Conservation (phyloP, 2,113 vertebrate genomes). For the Labeo catla region DNA sequence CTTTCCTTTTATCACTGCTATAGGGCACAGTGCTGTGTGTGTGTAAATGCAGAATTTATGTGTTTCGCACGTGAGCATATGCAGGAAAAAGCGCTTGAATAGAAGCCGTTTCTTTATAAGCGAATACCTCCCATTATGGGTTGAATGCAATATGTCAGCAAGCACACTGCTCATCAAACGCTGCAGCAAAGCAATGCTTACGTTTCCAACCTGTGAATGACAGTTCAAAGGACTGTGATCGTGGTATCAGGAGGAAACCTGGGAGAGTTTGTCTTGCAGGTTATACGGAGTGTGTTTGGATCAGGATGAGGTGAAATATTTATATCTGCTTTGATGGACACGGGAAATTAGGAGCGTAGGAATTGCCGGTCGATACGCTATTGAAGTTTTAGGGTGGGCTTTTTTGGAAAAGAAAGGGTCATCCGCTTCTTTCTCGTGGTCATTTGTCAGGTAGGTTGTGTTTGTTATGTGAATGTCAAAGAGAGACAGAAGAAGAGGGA, state of each 20-base stretch:
- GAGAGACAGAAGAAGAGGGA: conserved; percentile 9
- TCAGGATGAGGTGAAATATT: conserved; percentile 34
- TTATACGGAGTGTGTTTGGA: conserved; percentile 15
- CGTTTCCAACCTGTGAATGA: not conserved
- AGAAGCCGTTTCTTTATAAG: not conserved
- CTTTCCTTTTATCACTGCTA: conserved; percentile 15
- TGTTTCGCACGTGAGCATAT: not conserved
- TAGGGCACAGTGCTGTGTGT: not conserved
- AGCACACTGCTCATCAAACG: not conserved
- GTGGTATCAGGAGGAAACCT: not conserved
- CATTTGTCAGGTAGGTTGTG: conserved; percentile 33
- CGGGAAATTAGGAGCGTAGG: not conserved
- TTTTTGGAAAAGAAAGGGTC: conserved; percentile 1
- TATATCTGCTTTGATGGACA: conserved; percentile 14
- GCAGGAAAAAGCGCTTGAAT: conserved; percentile 6
- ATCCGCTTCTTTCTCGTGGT: conserved; percentile 2
- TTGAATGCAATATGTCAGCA: conserved; percentile 15
- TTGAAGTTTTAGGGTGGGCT: conserved; percentile 17
- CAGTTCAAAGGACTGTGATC: conserved; percentile 19
- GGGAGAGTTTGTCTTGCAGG: conserved; percentile 19
- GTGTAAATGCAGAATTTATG: not conserved
- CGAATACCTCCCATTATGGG: not conserved
- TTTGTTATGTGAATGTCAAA: conserved; percentile 37
- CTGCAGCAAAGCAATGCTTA: conserved; percentile 9
- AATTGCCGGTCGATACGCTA: not conserved